Evolutionary conservation across 2,888 invertebrate species (phyloP), one percentile per base, ranked within the genome.

Genomic region (Eupithecia dodoneata): DNA sequence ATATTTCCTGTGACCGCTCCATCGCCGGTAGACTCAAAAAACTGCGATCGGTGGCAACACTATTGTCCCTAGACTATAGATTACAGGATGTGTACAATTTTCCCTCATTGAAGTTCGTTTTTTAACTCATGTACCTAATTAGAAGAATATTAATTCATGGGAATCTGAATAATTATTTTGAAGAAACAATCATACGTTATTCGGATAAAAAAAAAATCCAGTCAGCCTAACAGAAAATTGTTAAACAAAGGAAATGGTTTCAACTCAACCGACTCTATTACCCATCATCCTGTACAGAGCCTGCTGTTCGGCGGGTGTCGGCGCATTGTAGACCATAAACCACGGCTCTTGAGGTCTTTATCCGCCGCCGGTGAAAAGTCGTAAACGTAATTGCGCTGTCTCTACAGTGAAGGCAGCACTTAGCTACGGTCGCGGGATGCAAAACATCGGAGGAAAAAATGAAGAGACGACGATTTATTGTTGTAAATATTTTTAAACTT

Each of bases 351-450:
- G 66, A 44, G 44, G 42, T 47, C 49, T 71, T 47, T 59, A 41
- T 70, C 59, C 47, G n/a, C 30, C 30, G 30, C 13, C 45, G 63
- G 74, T 55, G 59, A 73, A 75, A 75, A 78, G 76, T 80, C 71
- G 74, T 80, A 81, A 82, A 72, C 70, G 45, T 75, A 71, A 79
- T 79, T 79, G 77, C 77, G 77, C 49, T 76, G 15, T 41, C 78
- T 75, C 75, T 74, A 30, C 63, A 12, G 30, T 10, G 30, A 3
- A 30, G 63, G 71, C 74, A 75, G 74, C 66, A 71, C 72, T 80
- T 81, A 72, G 80, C 75, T 70, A 75, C 78, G 76, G 79, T 79
- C 73, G 63, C 75, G 74, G 45, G 72, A 59, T n/a, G 72, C 55
- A 18, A 71, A 79, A 79, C 79, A 69, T 79, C 3, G 9, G 42